phyloP scores from a whole-genome alignment of 2,888 invertebrate species.

The Thumatha senex region DNA sequence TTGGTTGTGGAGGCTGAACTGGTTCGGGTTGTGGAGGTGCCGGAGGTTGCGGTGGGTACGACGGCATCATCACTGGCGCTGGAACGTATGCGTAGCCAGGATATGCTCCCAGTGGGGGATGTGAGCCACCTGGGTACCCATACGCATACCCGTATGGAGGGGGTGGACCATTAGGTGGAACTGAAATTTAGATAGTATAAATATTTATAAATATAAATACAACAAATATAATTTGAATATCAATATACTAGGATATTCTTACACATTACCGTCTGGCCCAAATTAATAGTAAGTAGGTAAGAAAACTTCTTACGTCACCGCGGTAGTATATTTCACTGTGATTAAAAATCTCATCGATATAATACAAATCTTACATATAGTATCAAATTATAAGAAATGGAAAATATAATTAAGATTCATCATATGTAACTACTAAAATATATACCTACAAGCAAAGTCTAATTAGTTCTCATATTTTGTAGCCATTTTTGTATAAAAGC shows the following conservation, averaged over 20 bases:
- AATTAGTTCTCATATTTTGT: too few species aligned
- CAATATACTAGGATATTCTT: not conserved
- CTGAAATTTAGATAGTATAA: constrained; percentile 36
- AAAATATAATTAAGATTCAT: too few species aligned
- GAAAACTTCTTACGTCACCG: too few species aligned
- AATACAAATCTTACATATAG: too few species aligned
- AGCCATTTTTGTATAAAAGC: too few species aligned
- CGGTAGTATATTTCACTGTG: too few species aligned
- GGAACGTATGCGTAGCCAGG: constrained; percentile 61
- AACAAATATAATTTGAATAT: not conserved
- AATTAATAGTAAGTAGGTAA: too few species aligned
- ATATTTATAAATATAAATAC: not conserved
- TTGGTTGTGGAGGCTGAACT: constrained; percentile 42
- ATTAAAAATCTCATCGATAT: too few species aligned
- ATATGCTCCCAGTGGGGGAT: constrained; percentile 30
- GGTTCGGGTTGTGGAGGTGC: constrained; percentile 41
- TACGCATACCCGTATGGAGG: constrained; percentile 28
- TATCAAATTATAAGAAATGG: too few species aligned
- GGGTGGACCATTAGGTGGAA: constrained; percentile 48
- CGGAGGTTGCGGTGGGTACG: constrained; percentile 52
- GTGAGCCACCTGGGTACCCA: constrained; percentile 9
- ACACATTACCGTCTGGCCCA: too few species aligned
- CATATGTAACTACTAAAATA: too few species aligned
- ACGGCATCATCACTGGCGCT: constrained; percentile 64
- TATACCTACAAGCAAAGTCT: too few species aligned